Conservation (phyloP, 1,140 invertebrate species). For the Tetragonula clypearis region DNA sequence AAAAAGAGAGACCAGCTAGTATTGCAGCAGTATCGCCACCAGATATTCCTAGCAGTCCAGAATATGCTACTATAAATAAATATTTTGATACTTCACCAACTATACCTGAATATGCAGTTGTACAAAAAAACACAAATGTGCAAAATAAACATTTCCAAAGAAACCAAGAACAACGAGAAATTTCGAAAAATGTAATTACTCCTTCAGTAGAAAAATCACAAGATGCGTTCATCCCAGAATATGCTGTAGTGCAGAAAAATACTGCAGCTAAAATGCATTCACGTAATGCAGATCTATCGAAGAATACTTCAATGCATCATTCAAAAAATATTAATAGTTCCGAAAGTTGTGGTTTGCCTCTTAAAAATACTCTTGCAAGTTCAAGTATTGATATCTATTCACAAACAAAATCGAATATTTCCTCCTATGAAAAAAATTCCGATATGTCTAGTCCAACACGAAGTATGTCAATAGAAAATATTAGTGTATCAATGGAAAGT, state of each 20-base stretch:
- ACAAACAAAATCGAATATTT: conserved; percentile 64
- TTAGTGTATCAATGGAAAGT: conserved; percentile 56
- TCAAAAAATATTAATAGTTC: conserved; percentile 40
- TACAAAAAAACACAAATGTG: conserved; percentile 70
- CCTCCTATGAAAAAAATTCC: conserved; percentile 56
- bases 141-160: conserved; percentile 54
- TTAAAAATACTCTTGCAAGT: conserved; percentile 54
- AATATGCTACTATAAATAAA: conserved; percentile 77
- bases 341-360: conserved; percentile 13
- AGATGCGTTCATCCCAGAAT: conserved; percentile 72
- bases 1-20: conserved; percentile 72
- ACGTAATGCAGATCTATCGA: conserved; percentile 56
- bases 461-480: conserved; percentile 72
- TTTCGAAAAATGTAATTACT: conserved; percentile 28
- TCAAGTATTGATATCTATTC: conserved; percentile 56
- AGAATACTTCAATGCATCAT: conserved; percentile 54
- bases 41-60: conserved; percentile 70
- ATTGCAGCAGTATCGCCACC: conserved; percentile 68
- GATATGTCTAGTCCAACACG: conserved; percentile 64
- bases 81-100: conserved; percentile 73
- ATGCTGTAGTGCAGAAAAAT: conserved; percentile 77
- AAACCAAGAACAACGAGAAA: conserved; percentile 44
- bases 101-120: conserved; percentile 77
- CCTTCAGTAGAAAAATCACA: conserved; percentile 39
- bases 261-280: conserved; percentile 45